Base-by-base conservation (phyloP, 2,113 vertebrate species). In the Ellobius talpinus region DNA sequence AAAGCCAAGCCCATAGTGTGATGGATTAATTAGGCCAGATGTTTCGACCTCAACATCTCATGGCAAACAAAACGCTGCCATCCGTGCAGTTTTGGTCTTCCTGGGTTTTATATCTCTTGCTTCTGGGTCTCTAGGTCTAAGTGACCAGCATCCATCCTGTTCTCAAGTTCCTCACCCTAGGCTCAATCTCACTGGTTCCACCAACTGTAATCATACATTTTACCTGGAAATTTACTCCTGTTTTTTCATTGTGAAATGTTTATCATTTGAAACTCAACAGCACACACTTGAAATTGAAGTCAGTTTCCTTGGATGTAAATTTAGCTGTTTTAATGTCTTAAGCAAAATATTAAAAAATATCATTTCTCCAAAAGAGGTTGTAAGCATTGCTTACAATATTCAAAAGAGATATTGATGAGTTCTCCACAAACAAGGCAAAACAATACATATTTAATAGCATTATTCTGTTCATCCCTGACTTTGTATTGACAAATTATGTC, bases 141-240 rank as follows among this genome's bases (percentile, higher is more conserved):
- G 0, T 65, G 87, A 97, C 92, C 87, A 95, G 47, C 95, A 82
- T 95, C 85, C 82, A 26, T 90, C 87, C 94, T 92, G 14, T 89
- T 95, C 96, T 96, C 98, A 97, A 96, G 92, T 97, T 96, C 81
- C 84, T 86, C 90, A 87, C 45, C 39, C 55, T 42, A 92, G 52
- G 72, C 74, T 95, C 19, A 84, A 85, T 86, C 78, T 87, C n/a
- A 61, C 19, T 70, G 65, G 73, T 93, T 87, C 90, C 74, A 74
- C 92, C 94, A 95, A 93, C 52, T 95, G 92, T 50, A 98, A 98
- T 96, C 93, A 97, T 82, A 55, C 31, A 97, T 96, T 84, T 97
- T 85, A 93, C 50, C 89, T 93, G 55, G 89, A 89, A 96, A 78
- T 52, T 92, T 65, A 33, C 82, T 89, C 89, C 55, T 97, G 52